Base-by-base conservation (phyloP, 2,113 vertebrate species). In the Sialia sialis region DNA sequence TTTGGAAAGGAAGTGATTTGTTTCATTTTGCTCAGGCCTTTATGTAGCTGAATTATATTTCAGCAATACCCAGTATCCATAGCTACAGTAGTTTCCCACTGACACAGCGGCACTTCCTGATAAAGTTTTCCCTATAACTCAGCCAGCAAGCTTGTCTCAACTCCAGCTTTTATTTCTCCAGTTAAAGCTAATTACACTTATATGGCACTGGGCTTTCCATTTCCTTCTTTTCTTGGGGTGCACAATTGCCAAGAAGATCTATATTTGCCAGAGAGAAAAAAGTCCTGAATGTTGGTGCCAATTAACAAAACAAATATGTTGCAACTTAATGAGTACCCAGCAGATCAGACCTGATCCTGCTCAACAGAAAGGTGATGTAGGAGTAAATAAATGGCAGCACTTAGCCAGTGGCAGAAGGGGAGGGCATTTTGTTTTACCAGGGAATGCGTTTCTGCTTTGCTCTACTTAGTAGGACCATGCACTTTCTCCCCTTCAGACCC, bases 21-120 rank as follows among this genome's bases (percentile, higher is more conserved):
- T 97, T 96, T 95, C 63, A 67, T 95, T 97, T 97, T 91, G 34
- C 87, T 91, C 52, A 49, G 63, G 67, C 70, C 83, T 96, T 97
- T 95, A 93, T 93, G 89, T 85, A 67, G 74, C 59, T 91, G 93
- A 96, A 96, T 96, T 96, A 96, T 95, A 95, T 89, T 94, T 93
- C 89, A 75, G 87, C 93, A 90, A 95, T 93, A 60, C 79, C 69
- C 83, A 89, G 94, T 97, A 97, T 96, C 96, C 95, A 97, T 97
- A 96, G 94, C 94, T 96, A 95, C 94, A 91, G 75, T 87, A 59
- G 64, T 92, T 97, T 94, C 86, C 94, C 94, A 94, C 64, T 96
- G 92, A 94, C 89, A 93, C 39, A 84, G 83, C 38, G 23, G 85
- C 56, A 94, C 59, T 95, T 95, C 85, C 87, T 93, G 85, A 76